phyloP scores from a whole-genome alignment of 2,113 vertebrate genomes.

The Riparia riparia region DNA sequence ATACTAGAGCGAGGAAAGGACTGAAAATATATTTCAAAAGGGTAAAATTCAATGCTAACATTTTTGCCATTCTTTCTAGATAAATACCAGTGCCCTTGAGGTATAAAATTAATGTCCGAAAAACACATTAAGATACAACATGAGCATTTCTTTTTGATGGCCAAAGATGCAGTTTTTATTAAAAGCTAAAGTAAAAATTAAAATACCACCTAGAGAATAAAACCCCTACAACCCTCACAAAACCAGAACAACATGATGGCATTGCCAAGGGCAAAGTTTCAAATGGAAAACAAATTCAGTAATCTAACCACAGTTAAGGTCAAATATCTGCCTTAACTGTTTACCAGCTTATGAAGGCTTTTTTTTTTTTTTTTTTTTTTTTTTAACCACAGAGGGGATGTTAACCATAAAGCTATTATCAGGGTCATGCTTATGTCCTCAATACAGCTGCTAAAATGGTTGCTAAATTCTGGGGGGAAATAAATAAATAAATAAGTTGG shows the following conservation, averaged over 20 bases:
- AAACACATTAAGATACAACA: background rate
- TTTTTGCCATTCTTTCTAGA: background rate
- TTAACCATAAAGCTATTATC: background rate
- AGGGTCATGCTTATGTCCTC: background rate
- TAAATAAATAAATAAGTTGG: background rate
- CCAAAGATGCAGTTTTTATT: background rate
- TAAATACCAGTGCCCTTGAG: background rate
- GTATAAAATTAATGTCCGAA: background rate
- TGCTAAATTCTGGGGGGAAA: background rate
- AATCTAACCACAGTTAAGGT: background rate
- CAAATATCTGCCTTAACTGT: background rate
- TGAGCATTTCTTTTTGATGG: background rate
- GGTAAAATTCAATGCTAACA: background rate
- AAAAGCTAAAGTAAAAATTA: background rate
- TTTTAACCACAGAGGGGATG: background rate
- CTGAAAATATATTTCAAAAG: background rate
- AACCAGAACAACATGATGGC: rapidly evolving
- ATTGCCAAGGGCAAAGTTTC: background rate
- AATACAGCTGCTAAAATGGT: background rate
- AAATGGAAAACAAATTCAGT: background rate
- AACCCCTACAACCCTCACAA: rapidly evolving
- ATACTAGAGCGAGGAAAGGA: background rate
- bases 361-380: background rate
- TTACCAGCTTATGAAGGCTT: background rate
- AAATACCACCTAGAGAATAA: background rate